Base-by-base conservation (phyloP, 2,888 invertebrate genomes). In the Hedychridium roseum region DNA sequence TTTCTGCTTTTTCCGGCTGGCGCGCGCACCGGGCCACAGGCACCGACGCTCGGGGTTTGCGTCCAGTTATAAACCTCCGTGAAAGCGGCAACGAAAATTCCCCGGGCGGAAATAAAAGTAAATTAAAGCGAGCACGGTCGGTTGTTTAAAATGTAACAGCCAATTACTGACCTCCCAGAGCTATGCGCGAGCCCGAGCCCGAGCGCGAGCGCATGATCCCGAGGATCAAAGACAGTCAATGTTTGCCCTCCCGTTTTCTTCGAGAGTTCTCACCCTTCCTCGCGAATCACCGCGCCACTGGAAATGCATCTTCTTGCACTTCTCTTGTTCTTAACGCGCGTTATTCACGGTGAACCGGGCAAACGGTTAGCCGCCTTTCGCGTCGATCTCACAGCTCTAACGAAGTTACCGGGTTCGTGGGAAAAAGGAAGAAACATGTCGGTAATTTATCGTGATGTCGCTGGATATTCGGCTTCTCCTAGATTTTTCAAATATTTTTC, bases 111-210 rank as follows among this genome's bases (percentile, higher is more conserved):
- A 68, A 70, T 71, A 72, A 72, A 71, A 71, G 65, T 71, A 71
- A 68, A 71, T 72, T 72, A 70, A 70, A 72, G 65, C 57, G 50
- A 43, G 38, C 48, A 46, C 56, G 49, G 56, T 37, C 43, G 65
- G 55, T 66, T 62, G 64, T 70, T 70, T 64, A 67, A 69, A 71
- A 69, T 69, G 65, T 66, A 71, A 69, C 65, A 68, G 64, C 68
- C 72, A 67, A 72, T 72, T 72, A 70, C 61, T 52, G 63, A 54
- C 53, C 52, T 48, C 30, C 48, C 50, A 57, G 20, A 32, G 41
- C 28, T n/a, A n/a, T n/a, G 14, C 35, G 27, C 49, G 34, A 42
- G 38, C 23, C 43, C 39, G 51, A n/a, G n/a, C n/a, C 34, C 51
- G 53, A 57, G 54, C 54, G 54, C 42, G 37, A 31, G 21, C 35